phyloP scores from a whole-genome alignment of 2,888 invertebrate species.

The Zygothrica quintamaculata region DNA sequence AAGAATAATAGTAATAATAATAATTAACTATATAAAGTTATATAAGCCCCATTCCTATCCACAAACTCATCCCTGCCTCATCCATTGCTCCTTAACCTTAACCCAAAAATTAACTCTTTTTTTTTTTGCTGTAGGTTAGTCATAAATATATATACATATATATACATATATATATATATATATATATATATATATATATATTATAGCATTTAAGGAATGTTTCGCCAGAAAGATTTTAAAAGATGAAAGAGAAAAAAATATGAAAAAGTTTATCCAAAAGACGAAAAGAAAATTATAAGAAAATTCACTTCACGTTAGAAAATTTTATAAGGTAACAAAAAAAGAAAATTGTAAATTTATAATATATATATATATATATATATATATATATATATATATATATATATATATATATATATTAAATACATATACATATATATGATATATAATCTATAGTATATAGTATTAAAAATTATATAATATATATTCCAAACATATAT shows the following conservation, averaged over 20 bases:
- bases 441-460: neutral
- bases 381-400: neutral
- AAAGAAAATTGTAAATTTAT: conserved; percentile 5
- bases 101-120: neutral
- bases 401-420: conserved; percentile 3
- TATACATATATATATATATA: conserved; percentile 15
- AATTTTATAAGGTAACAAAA: too few species aligned
- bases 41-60: too few species aligned
- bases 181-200: conserved; percentile 6
- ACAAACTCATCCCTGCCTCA: neutral
- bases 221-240: neutral
- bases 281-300: conserved; percentile 5
- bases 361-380: neutral
- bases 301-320: neutral
- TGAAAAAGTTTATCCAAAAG: conserved; percentile 3
- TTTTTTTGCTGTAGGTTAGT: conserved; percentile 11
- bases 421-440: conserved; percentile 1
- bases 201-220: neutral
- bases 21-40: too few species aligned
- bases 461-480: too few species aligned
- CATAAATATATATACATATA: neutral
- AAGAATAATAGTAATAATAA: too few species aligned
- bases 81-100: neutral
- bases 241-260: conserved; percentile 1
- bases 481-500: too few species aligned